Base-by-base conservation (phyloP, 2,888 invertebrate species). In the Barypeithes pellucidus region DNA sequence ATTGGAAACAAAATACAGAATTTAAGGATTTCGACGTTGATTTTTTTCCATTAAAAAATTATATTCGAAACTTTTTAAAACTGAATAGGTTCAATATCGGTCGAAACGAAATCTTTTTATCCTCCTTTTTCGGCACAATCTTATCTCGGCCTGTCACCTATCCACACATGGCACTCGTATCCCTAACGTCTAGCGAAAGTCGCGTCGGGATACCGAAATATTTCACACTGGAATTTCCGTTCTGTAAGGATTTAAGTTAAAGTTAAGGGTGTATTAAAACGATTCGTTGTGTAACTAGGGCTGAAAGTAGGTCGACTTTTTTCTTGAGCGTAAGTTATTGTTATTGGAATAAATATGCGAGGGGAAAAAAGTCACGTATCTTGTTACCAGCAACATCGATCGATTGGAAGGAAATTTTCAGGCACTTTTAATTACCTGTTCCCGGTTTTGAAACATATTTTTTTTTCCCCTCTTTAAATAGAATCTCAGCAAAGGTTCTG, bases 91-190 rank as follows among this genome's bases (percentile, higher is more conserved):
- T 14, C n/a, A 61, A 61, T 61, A 50, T 61, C 50, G 68, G 50
- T 11, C 52, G 50, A 20, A 29, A 1, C 61, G 61, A 47, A 60
- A 59, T 61, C 24, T 12, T 69, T n/a, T 69, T 50, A 33, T 1
- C 8, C 50, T 62, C n/a, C 16, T 52, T 14, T 45, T 18, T 69
- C 39, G 43, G 11, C 45, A 52, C 54, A 63, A 70, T 70, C 70
- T 63, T 70, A 70, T 70, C 63, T 70, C 47, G 41, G 45, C 57
- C 33, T 57, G 63, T 70, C 70, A 70, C 63, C 63, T 22, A 22
- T 63, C 57, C 63, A 57, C 70, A 70, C 45, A 63, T 70, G 70
- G 18, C 36, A 39, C 39, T n/a, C 39, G 39, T 39, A 39, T 39
- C 39, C 39, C 39, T n/a, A 39, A 39, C n/a, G 39, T 39, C 39